A percentile compares a stretch with the other conserved stretches of the same genome.
Conservation (phyloP, 2,113 vertebrate genomes). For the Nannospalax galili region DNA sequence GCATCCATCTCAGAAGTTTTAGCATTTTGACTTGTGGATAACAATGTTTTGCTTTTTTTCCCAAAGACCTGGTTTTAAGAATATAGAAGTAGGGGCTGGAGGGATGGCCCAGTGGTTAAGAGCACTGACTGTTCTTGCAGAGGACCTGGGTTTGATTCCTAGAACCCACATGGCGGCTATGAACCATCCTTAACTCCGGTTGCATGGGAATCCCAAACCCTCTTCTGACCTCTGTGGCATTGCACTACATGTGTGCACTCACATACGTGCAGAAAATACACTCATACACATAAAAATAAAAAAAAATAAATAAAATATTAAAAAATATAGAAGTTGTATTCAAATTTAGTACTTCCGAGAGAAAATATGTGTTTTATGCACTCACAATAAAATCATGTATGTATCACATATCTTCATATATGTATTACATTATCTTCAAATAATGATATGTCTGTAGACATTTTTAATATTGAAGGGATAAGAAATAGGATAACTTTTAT, state of each 20-base stretch:
- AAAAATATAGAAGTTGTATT: slow-evolving; percentile 11
- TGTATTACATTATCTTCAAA: slow-evolving; percentile 15
- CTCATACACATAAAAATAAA: no score
- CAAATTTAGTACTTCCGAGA: slow-evolving; percentile 22
- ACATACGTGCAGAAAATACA: no score
- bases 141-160: no score
- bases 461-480: neutral
- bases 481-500: neutral
- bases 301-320: no score
- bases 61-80: slow-evolving; percentile 16
- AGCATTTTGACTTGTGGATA: slow-evolving; percentile 34
- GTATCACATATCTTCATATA: neutral
- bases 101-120: no score
- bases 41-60: slow-evolving; percentile 27
- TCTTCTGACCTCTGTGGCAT: no score
- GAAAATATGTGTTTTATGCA: slow-evolving; percentile 34
- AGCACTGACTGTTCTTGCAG: no score
- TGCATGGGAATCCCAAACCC: no score
- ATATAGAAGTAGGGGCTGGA: neutral
- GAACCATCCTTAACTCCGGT: no score
- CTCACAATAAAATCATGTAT: no score
- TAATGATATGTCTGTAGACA: neutral
- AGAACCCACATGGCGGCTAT: no score
- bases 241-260: no score
- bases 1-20: slow-evolving; percentile 15